Base-by-base conservation (phyloP, 2,888 invertebrate genomes). In the Andrena bucephala region DNA sequence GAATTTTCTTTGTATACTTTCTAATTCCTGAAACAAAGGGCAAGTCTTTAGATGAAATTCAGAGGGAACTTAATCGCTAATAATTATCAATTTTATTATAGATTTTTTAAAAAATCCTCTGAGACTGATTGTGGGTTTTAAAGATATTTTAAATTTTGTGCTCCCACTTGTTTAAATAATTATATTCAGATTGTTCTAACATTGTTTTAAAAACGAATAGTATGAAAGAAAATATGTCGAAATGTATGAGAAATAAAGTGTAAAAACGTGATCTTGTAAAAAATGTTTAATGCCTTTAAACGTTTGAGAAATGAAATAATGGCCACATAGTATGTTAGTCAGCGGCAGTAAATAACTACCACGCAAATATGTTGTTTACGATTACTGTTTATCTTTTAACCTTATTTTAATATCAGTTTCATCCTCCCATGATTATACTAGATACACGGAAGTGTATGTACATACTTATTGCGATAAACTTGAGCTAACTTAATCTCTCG, bases 1-100 rank as follows among this genome's bases (percentile, higher is more conserved):
- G 96, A 0, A 95, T 95, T 48, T 84, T 96, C 27, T 97, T 97
- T 89, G 96, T 97, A 42, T 96, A 95, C 94, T 95, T 96, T 86
- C 88, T 96, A 4, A 96, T 96, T 0, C 96, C 96, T 0, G 94
- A 95, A 87, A 95, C 95, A 0, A 95, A 94, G 89, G 94, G 94
- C 7, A 95, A 95, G 89, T 93, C 94, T 2, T 85, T 95, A 29
- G 94, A 94, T 31, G 91, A 95, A 83, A 95, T 95, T 83, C 95
- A 95, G 84, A 83, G 86, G 5, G 94, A 94, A 87, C 87, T 95
- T 13, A 20, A 33, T 7, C 16, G 1, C 0, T 62, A 31, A 63
- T 27, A 31, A 36, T 1, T 57, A 57, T 4, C 24, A 4, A 57
- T 57, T 57, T 66, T 27, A 13, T 31, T 36, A 16, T 29, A 4